Percentiles rank a stretch among this genome's conserved stretches.
Conservation (phyloP, 1,140 invertebrate genomes). For the Drosophila seguyi region DNA sequence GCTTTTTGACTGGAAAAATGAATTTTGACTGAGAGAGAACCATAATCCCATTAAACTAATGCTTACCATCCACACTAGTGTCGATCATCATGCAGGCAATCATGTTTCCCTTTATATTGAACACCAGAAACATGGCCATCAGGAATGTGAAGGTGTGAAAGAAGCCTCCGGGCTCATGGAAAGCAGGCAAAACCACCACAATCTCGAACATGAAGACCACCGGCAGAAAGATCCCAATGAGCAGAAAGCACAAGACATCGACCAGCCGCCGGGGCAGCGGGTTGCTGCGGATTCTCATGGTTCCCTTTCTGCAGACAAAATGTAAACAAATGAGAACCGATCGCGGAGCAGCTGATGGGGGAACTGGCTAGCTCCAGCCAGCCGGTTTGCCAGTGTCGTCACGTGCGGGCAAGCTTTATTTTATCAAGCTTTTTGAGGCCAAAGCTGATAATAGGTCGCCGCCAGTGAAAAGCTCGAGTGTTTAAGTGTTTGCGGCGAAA, state of each 20-base stretch:
- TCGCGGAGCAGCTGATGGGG: constrained; percentile 4
- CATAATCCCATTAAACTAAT: neutral
- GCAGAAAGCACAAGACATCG: constrained; percentile 66
- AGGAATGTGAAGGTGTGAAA: constrained; percentile 85
- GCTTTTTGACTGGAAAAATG: constrained; percentile 8
- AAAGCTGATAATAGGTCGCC: constrained; percentile 3
- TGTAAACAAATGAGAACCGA: constrained; percentile 33
- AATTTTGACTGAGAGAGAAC: too few species aligned
- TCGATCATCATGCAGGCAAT: constrained; percentile 76
- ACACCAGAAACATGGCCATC: constrained; percentile 87
- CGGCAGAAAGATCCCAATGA: constrained; percentile 72
- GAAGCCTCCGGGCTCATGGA: constrained; percentile 85
- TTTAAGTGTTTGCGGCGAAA: constrained; percentile 13
- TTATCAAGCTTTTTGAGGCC: constrained; percentile 44
- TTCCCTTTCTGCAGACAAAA: neutral
- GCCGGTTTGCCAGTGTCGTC: constrained; percentile 35
- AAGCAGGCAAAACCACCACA: constrained; percentile 88
- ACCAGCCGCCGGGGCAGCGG: constrained; percentile 68
- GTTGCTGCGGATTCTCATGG: constrained; percentile 64
- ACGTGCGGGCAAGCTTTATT: constrained; percentile 58
- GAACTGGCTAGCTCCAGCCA: constrained; percentile 14
- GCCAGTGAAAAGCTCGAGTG: constrained; percentile 10
- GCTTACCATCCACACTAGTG: constrained; percentile 69
- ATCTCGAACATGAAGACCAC: constrained; percentile 86
- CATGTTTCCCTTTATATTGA: constrained; percentile 87